A percentile compares a stretch with the other conserved stretches of the same genome.
Conservation (phyloP, 2,888 invertebrate species). For the Melangyna quadrimaculata region DNA sequence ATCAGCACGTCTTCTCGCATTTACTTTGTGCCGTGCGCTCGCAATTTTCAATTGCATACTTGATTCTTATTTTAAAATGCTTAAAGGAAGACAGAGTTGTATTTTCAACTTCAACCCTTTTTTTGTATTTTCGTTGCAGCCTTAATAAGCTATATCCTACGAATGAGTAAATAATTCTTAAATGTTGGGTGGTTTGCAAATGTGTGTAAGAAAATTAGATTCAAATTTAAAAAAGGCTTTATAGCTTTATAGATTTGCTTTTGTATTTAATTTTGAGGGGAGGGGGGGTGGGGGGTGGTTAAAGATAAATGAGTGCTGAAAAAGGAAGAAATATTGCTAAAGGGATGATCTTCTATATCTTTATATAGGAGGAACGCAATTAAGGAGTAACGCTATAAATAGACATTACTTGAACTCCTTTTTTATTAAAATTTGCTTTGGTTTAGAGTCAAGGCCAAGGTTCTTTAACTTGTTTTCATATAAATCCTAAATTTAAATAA, state of each 20-base stretch:
- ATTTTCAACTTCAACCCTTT: not conserved
- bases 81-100: not conserved
- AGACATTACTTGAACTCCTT: not conserved
- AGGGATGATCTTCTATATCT: too few relatives aligned
- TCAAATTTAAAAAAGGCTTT: not conserved
- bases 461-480: too few relatives aligned
- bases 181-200: not conserved
- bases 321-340: not conserved
- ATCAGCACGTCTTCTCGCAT: conserved; percentile 53
- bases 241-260: not conserved
- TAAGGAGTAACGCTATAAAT: too few relatives aligned
- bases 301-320: not conserved
- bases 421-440: not conserved
- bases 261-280: not conserved
- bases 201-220: conserved; percentile 6
- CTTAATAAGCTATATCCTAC: not conserved
- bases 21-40: conserved; percentile 38
- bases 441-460: not conserved
- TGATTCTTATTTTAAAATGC: conserved; percentile 7
- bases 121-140: not conserved
- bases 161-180: not conserved
- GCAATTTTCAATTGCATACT: conserved; percentile 48
- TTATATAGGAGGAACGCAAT: too few relatives aligned
- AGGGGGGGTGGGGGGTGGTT: too few relatives aligned
- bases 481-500: too few relatives aligned